Evolutionary conservation across 1,140 invertebrate species (phyloP), one percentile per base, ranked within the genome.

Genomic region (Lepeophtheirus salmonis): DNA sequence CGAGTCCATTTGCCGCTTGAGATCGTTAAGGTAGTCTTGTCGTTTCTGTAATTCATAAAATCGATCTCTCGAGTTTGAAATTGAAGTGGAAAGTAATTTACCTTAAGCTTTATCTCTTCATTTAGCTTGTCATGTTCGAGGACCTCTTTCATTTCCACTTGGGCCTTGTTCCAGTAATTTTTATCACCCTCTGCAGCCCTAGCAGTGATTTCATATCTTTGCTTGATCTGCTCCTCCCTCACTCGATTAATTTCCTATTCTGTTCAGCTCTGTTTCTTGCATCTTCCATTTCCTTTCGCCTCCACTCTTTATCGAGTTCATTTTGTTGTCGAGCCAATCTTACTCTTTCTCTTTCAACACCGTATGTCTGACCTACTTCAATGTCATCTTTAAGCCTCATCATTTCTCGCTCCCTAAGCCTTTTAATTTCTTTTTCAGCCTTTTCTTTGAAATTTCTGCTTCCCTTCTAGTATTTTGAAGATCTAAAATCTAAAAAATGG

Each of bases 391-490:
- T 52, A 16, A 52, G n/a, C 20, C 50, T 52, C 50, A 52, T 52
- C 50, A 52, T 52, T 16, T 52, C 50, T 10, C 50, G 50, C 21
- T 52, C 50, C 4, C 50, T 4, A 16, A 18, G n/a, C 16, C 50
- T 52, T 16, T 52, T 52, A 6, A 18, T 16, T 22, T 52, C 21
- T 21, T 52, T 52, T 10, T 16, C 50, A 16, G n/a, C 50, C 50
- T 52, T 22, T 16, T 52, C 50, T 21, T 52, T 52, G 50, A 10
- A 18, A 52, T 52, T 21, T 52, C 50, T 10, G 50, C 50, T 21
- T 52, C n/a, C 50, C 50, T 52, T 52, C 50, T 52, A 18, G n/a
- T 22, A 12, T 12, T 52, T 22, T 52, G 50, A 16, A 52, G 50
- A 10, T 16, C 50, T 10, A 12, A 21, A 14, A 52, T 52, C 56